A percentile compares a stretch with the other conserved stretches of the same genome.
Evolutionary conservation across 2,888 invertebrate species (phyloP).

Genomic region (Lasioglossum calceatum): DNA sequence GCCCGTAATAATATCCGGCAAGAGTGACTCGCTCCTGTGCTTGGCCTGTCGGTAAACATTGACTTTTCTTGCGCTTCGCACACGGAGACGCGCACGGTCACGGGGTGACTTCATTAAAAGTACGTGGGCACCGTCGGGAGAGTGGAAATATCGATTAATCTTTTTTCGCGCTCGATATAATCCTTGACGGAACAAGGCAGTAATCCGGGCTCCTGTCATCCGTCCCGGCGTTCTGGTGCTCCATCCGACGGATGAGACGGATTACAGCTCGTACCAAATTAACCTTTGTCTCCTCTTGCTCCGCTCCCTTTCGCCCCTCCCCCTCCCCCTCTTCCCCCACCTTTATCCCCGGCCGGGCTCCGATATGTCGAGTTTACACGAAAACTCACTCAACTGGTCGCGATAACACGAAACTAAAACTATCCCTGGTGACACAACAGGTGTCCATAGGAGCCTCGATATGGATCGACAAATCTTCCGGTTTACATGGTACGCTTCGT

Average conservation of each 20-base stretch:
- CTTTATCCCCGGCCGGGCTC: conserved; percentile 11
- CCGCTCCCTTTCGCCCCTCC: conserved; percentile 16
- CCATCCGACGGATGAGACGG: conserved; percentile 76
- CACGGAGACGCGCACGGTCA: not conserved
- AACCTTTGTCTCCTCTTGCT: conserved; percentile 76
- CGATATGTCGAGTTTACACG: conserved; percentile 77
- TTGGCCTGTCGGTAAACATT: conserved; percentile 16
- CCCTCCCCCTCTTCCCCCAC: not conserved
- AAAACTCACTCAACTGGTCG: conserved; percentile 80
- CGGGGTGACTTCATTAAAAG: conserved; percentile 77
- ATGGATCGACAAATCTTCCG: conserved; percentile 72
- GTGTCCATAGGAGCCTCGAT: conserved; percentile 70
- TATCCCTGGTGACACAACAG: conserved; percentile 75
- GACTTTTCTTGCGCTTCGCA: conserved; percentile 18
- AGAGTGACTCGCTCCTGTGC: too few species aligned
- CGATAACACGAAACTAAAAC: conserved; percentile 81
- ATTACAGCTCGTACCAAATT: conserved; percentile 83
- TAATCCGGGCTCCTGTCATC: conserved; percentile 80
- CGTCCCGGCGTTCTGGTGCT: conserved; percentile 71
- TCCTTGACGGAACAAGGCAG: conserved; percentile 82
- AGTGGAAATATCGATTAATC: conserved; percentile 79
- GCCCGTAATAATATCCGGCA: not conserved
- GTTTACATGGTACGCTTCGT: conserved; percentile 64
- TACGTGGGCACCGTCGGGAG: conserved; percentile 64
- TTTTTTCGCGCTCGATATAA: conserved; percentile 83